Base-by-base conservation (phyloP, 2,797 vertebrate species). In the Sebastolobus alascanus region DNA sequence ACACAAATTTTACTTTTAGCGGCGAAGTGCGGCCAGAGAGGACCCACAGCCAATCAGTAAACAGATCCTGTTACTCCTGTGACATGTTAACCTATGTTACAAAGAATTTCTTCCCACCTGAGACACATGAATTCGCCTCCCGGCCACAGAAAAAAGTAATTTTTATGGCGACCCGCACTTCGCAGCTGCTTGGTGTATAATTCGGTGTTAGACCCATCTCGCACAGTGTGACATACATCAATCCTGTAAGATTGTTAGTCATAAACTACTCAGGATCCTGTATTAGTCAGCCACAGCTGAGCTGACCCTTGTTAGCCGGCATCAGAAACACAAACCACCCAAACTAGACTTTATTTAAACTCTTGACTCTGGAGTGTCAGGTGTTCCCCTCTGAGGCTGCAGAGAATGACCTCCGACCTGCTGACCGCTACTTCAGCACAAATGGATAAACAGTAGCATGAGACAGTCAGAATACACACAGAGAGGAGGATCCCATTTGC, bases 311-410 rank as follows among this genome's bases (percentile, higher is more conserved):
- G 67, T 14, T 55, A 61, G 79, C 76, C 77, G 16, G 37, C 37
- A 75, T 76, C 61, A 84, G 69, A 77, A 88, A 86, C 52, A 40
- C 63, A 84, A 84, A 43, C 40, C 25, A 27, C 9, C 61, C 74
- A 74, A 72, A 79, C 61, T 22, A 84, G 76, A 89, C 89, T 92
- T 93, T 91, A 82, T 82, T 87, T 93, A 91, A 94, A 93, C 92
- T 89, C 80, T 92, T 90, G 90, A 92, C 87, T 91, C 75, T 7
- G 29, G 14, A 78, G 85, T 73, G 81, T 93, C 91, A 87, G 90
- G 84, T 92, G 88, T 83, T 88, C 35, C 75, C 78, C 72, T 46
- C 78, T 33, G 78, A 84, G 79, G 37, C 64, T 22, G 4, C 4
- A 80, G 46, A 68, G 66, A 71, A 77, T 52, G 60, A 90, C 86